phyloP scores from a whole-genome alignment of 2,797 vertebrate species.

The Sebastiscus tertius region DNA sequence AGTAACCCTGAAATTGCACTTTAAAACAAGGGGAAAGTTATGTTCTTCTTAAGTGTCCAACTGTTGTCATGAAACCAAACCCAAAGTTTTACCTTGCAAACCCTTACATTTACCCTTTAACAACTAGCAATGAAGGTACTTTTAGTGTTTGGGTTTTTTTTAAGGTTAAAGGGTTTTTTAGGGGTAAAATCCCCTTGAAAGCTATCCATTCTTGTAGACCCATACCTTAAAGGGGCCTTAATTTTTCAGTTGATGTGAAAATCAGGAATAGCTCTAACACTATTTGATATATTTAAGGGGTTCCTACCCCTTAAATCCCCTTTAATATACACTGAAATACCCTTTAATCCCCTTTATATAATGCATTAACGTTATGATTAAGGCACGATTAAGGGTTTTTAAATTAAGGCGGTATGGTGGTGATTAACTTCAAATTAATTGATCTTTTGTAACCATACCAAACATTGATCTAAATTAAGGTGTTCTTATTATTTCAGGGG shows the following conservation, averaged over 20 bases:
- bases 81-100: not conserved
- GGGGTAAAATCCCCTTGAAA: no score
- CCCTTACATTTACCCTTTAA: not conserved
- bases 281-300: no score
- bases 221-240: not conserved
- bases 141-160: not conserved
- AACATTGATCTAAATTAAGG: not conserved
- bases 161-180: not conserved
- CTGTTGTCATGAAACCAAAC: not conserved
- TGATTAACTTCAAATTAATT: no score
- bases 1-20: not conserved
- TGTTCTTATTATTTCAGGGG: not conserved
- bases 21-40: no score
- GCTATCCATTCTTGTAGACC: not conserved
- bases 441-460: not conserved
- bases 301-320: not conserved
- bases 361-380: no score
- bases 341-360: no score
- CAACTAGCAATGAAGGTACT: not conserved
- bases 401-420: not conserved
- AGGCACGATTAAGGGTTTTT: not conserved
- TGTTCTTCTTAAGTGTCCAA: not conserved
- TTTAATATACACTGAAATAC: no score
- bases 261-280: not conserved
- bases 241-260: not conserved